Evolutionary conservation across 2,113 vertebrate genomes (phyloP).

Genomic region (Corythaixoides concolor): DNA sequence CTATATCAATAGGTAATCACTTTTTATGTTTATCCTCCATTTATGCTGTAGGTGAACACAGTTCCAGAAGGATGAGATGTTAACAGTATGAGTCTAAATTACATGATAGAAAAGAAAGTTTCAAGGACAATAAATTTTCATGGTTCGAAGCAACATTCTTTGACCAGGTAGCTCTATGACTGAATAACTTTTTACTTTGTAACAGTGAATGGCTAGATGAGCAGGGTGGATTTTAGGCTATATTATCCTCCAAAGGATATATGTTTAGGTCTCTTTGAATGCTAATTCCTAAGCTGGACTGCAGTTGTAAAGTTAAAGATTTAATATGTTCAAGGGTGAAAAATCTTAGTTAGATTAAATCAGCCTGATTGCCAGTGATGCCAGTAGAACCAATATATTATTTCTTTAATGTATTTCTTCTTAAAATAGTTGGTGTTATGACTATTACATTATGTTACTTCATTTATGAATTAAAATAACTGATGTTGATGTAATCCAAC

Average conservation of each 20-base stretch:
- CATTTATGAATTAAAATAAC: background rate
- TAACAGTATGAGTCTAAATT: slow-evolving; percentile 2
- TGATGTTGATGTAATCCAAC: background rate
- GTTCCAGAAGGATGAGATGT: background rate
- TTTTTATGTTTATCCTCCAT: background rate
- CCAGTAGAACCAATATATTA: background rate
- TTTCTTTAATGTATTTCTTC: background rate
- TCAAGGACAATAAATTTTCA: slow-evolving; percentile 21
- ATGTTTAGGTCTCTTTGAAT: background rate
- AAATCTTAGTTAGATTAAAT: background rate
- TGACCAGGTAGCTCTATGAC: background rate
- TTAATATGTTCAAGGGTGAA: background rate
- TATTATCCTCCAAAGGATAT: background rate
- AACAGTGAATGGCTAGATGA: background rate
- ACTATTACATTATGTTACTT: background rate
- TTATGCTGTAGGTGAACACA: background rate
- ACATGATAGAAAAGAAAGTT: slow-evolving; percentile 6
- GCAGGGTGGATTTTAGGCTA: background rate
- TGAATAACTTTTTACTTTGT: background rate
- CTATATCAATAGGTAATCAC: background rate
- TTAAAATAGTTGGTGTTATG: background rate
- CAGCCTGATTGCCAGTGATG: background rate
- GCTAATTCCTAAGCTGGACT: background rate
- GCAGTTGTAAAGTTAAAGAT: background rate
- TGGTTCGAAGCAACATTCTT: background rate